Percentiles rank a stretch among this genome's conserved stretches.
Conservation (phyloP, 37 sponge, comb jelly and placozoan genomes). For the Lycopodina hypogea region DNA sequence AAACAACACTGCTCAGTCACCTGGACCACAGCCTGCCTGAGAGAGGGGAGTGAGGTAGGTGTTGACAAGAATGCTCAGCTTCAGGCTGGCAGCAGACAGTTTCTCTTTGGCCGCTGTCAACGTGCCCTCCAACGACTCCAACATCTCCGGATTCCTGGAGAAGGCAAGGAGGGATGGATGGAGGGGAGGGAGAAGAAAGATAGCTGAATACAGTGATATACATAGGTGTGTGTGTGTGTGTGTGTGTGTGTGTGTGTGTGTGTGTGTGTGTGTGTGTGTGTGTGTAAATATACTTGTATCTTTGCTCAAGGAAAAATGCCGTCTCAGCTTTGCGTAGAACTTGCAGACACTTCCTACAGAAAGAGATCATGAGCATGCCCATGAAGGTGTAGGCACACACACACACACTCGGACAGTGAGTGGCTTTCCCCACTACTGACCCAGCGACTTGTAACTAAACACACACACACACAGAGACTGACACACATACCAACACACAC, state of each 20-base stretch:
- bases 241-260: neutral
- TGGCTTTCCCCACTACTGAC: no score
- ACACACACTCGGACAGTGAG: no score
- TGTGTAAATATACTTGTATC: constrained; percentile 26
- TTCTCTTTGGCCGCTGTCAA: constrained; percentile 55
- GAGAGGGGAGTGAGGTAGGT: constrained; percentile 33
- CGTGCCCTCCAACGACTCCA: constrained; percentile 34
- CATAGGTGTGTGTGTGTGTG: neutral
- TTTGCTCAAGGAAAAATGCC: constrained; percentile 46
- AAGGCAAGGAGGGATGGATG: neutral
- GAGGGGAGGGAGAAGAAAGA: no score
- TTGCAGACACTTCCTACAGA: constrained; percentile 47
- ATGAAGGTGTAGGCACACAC: no score
- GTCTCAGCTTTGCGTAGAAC: constrained; percentile 40
- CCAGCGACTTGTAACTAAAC: no score
- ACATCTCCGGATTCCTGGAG: neutral
- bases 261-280: neutral
- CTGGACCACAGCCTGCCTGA: no score
- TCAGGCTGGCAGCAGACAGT: constrained; percentile 46
- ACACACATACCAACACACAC: neutral
- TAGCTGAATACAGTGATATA: neutral
- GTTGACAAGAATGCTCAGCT: constrained; percentile 67
- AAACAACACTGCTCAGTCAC: neutral
- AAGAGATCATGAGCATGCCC: neutral
- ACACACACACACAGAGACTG: neutral